A percentile compares a stretch with the other conserved stretches of the same genome.
Evolutionary conservation across 1,140 invertebrate genomes (phyloP).

Genomic region (Drosophila lowei): DNA sequence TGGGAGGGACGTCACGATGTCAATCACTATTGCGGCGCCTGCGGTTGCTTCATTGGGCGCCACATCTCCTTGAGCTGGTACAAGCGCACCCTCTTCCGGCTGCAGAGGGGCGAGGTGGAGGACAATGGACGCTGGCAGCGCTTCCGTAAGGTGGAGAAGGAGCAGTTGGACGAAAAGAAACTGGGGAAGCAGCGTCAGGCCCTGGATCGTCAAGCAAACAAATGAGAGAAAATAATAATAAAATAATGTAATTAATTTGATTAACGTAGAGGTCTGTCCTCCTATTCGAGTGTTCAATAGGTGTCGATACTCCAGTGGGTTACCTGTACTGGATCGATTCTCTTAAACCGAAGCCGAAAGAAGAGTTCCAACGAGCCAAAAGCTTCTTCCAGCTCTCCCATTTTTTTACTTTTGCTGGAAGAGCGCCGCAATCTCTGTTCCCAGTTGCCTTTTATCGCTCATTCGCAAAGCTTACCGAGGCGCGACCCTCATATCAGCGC

Average conservation of each 20-base stretch:
- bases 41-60: slow-evolving; percentile 78
- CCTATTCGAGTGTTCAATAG: too few relatives aligned
- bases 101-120: slow-evolving; percentile 70
- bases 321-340: slow-evolving; percentile 1
- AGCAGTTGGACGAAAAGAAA: slow-evolving; percentile 68
- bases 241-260: not conserved
- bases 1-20: slow-evolving; percentile 71
- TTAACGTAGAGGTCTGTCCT: not conserved
- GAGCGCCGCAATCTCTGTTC: too few relatives aligned
- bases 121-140: slow-evolving; percentile 64
- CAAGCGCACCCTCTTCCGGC: slow-evolving; percentile 69
- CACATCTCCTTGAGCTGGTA: slow-evolving; percentile 77
- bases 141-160: slow-evolving; percentile 65
- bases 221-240: slow-evolving; percentile 17
- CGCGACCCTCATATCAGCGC: too few relatives aligned
- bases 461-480: too few relatives aligned
- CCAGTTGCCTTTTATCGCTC: too few relatives aligned
- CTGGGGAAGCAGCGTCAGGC: slow-evolving; percentile 56
- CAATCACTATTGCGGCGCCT: slow-evolving; percentile 76
- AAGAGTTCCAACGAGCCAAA: slow-evolving; percentile 14
- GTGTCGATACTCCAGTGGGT: too few relatives aligned
- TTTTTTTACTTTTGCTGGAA: too few relatives aligned
- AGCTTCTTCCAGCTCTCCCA: slow-evolving; percentile 24
- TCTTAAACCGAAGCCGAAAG: not conserved
- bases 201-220: slow-evolving; percentile 9